These are phyloP conservation scores for Alitta virens DNA, from an alignment of 2,888 invertebrate species.

Conservation along the genomic window DNA sequence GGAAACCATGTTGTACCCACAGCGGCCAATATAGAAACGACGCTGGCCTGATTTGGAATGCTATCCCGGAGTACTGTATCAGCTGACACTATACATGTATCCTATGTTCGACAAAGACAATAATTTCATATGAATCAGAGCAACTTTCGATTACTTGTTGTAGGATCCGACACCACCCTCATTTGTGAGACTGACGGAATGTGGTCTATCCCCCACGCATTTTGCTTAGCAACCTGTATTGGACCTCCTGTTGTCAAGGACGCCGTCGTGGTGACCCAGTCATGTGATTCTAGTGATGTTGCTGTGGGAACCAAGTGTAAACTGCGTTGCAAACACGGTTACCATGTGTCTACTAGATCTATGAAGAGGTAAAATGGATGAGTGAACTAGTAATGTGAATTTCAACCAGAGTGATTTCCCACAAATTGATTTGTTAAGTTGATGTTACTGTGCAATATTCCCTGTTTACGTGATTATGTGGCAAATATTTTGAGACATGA, in stretches of 20 bases:
- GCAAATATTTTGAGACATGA: too few species aligned
- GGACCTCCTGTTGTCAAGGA: slow-evolving; percentile 28
- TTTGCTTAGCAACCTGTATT: slow-evolving; percentile 36
- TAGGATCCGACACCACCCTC: slow-evolving; percentile 36
- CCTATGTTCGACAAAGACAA: neutral
- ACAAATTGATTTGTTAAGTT: too few species aligned
- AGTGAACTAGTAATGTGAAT: too few species aligned
- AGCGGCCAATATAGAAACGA: too few species aligned
- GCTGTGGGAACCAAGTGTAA: slow-evolving; percentile 37
- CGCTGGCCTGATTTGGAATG: too few species aligned
- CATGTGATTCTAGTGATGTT: slow-evolving; percentile 32
- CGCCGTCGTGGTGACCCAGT: slow-evolving; percentile 32
- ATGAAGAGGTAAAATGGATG: neutral
- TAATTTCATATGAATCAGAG: neutral
- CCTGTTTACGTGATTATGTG: too few species aligned
- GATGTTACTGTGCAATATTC: too few species aligned
- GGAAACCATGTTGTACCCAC: too few species aligned
- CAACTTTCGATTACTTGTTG: too few species aligned
- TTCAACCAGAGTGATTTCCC: too few species aligned
- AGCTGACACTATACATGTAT: too few species aligned
- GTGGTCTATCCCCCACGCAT: slow-evolving; percentile 39
- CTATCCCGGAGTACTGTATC: too few species aligned
- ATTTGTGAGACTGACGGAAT: slow-evolving; percentile 38
- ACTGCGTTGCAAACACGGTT: slow-evolving; percentile 40
- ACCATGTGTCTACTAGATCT: slow-evolving; percentile 28